Conservation (phyloP, 2,888 invertebrate genomes). For the Oscheius sp. region DNA sequence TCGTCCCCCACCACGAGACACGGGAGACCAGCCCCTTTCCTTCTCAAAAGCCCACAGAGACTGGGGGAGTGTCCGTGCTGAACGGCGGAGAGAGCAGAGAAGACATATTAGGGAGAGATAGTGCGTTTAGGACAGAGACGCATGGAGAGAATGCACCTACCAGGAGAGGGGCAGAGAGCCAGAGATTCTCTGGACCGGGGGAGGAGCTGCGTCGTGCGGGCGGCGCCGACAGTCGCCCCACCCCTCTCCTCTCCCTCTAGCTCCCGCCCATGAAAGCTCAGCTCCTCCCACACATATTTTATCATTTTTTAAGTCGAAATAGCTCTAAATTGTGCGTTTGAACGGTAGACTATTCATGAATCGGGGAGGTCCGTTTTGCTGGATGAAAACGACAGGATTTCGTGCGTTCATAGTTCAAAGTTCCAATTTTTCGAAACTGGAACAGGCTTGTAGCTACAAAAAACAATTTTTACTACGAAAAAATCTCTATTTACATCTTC, state of each 20-base stretch:
- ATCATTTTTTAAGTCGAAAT: too few species aligned
- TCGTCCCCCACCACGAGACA: constrained; percentile 4
- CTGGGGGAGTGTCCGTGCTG: background rate
- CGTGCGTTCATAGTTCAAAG: too few species aligned
- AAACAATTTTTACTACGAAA: too few species aligned
- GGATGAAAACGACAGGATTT: too few species aligned
- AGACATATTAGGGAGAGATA: background rate
- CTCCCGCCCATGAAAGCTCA: constrained; percentile 1
- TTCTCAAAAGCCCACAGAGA: background rate
- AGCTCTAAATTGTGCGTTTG: too few species aligned
- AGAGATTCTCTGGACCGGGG: background rate
- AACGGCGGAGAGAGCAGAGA: background rate
- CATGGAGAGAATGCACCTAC: constrained; percentile 4
- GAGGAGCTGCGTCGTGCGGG: constrained; percentile 37
- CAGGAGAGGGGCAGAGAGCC: background rate
- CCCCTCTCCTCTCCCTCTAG: constrained; percentile 24
- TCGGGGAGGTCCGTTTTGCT: too few species aligned
- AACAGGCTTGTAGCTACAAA: background rate
- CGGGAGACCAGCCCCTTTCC: background rate
- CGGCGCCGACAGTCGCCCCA: constrained; percentile 33
- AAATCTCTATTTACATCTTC: background rate
- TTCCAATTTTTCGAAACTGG: background rate
- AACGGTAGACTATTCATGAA: too few species aligned
- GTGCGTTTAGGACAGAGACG: background rate
- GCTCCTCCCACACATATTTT: constrained; percentile 22